Evolutionary conservation across 2,888 invertebrate genomes (phyloP).

Genomic region (Hypena proboscidalis): DNA sequence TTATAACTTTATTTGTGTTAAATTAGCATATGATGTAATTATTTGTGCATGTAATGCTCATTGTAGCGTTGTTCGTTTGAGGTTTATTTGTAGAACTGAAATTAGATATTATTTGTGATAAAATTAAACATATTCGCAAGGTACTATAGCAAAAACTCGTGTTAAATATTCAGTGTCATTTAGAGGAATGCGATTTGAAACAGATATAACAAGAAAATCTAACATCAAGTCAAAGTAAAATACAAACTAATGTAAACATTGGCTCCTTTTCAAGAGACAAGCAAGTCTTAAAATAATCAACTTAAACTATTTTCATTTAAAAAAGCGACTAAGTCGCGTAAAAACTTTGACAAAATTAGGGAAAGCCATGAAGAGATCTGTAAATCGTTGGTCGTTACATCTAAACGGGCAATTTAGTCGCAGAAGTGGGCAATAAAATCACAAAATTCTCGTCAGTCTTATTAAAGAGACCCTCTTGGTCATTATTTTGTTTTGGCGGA

Average conservation of each 20-base stretch:
- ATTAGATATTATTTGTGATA: not conserved
- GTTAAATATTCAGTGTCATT: too few relatives aligned
- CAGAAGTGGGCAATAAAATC: constrained; percentile 68
- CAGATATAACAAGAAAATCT: too few relatives aligned
- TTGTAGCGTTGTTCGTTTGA: not conserved
- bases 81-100: not conserved
- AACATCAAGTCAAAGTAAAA: not conserved
- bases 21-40: not conserved
- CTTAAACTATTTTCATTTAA: constrained; percentile 13
- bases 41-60: not conserved
- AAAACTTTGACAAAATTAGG: constrained; percentile 65
- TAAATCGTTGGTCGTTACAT: constrained; percentile 66
- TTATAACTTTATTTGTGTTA: not conserved
- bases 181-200: too few relatives aligned
- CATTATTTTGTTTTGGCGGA: constrained; percentile 68
- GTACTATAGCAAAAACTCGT: too few relatives aligned
- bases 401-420: constrained; percentile 67
- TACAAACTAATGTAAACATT: constrained; percentile 5
- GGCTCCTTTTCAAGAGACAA: constrained; percentile 3
- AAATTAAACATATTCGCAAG: too few relatives aligned
- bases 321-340: constrained; percentile 24
- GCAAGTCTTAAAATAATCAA: constrained; percentile 16
- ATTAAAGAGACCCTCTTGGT: constrained; percentile 59
- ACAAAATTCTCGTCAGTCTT: constrained; percentile 65
- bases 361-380: constrained; percentile 61